Conservation (phyloP, 2,888 invertebrate species). For the Priocnemis perturbator region DNA sequence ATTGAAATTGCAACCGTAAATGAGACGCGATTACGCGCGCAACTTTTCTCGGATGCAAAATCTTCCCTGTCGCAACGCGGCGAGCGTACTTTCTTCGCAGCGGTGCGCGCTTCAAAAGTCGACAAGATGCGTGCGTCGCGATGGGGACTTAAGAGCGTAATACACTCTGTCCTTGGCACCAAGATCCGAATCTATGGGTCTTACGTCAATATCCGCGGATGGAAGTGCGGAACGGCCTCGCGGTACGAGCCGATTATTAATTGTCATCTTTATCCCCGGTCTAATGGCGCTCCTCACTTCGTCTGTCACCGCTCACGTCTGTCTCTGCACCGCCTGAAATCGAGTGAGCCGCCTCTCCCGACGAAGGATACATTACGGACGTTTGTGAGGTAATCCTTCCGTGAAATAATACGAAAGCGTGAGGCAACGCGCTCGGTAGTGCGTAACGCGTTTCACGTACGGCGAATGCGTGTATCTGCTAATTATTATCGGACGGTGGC, state of each 20-base stretch:
- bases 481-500: constrained; percentile 9
- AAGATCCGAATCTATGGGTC: constrained; percentile 40
- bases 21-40: constrained; percentile 33
- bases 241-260: constrained; percentile 41
- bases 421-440: no score
- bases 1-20: constrained; percentile 31
- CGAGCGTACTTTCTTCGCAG: constrained; percentile 24
- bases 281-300: constrained; percentile 13
- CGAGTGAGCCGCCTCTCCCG: no score
- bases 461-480: neutral
- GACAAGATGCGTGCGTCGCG: neutral
- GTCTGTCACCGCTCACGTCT: no score
- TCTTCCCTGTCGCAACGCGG: constrained; percentile 25
- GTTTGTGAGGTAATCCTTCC: no score
- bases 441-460: no score
- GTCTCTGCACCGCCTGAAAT: no score
- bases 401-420: no score
- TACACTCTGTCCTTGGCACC: constrained; percentile 37
- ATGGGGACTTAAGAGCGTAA: no score
- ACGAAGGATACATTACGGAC: no score
- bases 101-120: constrained; percentile 11
- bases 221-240: constrained; percentile 26
- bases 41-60: constrained; percentile 17
- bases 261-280: constrained; percentile 40
- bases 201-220: constrained; percentile 19